Base-by-base conservation (phyloP, 1,140 invertebrate species). In the Holcopasites calliopsidis region DNA sequence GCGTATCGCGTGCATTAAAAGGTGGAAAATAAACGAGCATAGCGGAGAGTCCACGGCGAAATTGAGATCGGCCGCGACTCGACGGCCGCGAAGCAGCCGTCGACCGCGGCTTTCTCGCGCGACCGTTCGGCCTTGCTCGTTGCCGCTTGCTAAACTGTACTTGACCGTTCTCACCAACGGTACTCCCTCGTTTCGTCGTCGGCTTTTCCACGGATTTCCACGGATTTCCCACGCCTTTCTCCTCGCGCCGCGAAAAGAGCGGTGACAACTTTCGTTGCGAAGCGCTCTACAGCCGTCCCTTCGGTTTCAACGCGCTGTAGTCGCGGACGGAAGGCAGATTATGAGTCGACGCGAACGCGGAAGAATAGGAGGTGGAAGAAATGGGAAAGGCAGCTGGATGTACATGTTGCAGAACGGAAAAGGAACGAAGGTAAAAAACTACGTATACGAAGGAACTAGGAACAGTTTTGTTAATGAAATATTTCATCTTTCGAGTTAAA, bases 151-250 rank as follows among this genome's bases (percentile, higher is more conserved):
- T 69, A 69, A 75, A 69, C 64, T 69, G 73, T 75, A 75, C 73
- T 75, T 75, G 73, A 75, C 73, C 73, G 73, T 69, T n/a, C 69
- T 75, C 73, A 69, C 33, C 64, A 69, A 71, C 55, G 54, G 44
- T 71, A 61, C 61, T 62, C 28, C 28, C 21, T 23, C 66, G n/a
- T 18, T 58, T 55, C 47, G 13, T 33, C 54, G 16, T 7, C 28
- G 18, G 6, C 42, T 26, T 75, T 58, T 69, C 54, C 38, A 33
- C 61, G 13, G 50, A 28, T n/a, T 66, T 54, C 50, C 26, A 35
- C 50, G 47, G 47, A 18, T 18, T 44, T 13, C 52, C 26, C 44
- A n/a, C 16, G 38, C 52, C 23, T 31, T 16, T 31, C 8, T 28
- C n/a, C 54, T 23, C 18, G 16, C 21, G 16, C n/a, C 42, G 35